A percentile compares a stretch with the other conserved stretches of the same genome.
phyloP scores from a whole-genome alignment of 2,113 vertebrate genomes.

The Brachypteracias leptosomus region DNA sequence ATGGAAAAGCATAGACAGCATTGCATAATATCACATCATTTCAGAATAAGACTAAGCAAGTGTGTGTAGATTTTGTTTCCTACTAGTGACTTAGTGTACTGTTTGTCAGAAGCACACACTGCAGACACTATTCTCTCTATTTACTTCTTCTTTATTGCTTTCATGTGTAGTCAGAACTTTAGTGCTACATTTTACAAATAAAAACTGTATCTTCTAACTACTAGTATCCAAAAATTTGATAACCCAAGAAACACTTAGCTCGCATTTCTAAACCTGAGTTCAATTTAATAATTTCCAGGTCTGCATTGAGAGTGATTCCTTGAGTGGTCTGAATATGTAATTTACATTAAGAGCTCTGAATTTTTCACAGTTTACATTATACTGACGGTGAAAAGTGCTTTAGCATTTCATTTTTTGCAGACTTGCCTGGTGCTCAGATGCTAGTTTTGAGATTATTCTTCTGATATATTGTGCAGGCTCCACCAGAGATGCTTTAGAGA shows the following conservation, averaged over 20 bases:
- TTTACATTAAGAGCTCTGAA: not conserved
- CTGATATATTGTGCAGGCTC: not conserved
- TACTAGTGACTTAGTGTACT: not conserved
- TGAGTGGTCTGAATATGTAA: not conserved
- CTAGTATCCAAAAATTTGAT: not conserved
- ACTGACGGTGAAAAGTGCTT: not conserved
- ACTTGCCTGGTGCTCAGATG: not conserved
- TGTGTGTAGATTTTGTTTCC: not conserved
- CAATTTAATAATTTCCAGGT: not conserved
- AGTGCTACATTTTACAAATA: not conserved
- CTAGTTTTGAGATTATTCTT: not conserved
- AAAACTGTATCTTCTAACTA: not conserved
- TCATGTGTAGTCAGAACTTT: not conserved
- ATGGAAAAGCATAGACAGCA: not conserved
- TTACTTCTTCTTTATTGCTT: not conserved
- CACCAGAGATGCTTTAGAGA: not conserved
- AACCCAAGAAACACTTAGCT: not conserved
- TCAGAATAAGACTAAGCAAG: not conserved
- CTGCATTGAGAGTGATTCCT: not conserved
- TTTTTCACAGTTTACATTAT: not conserved
- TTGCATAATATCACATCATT: not conserved
- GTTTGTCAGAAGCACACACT: not conserved
- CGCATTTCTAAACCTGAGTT: not conserved
- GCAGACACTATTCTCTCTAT: not conserved
- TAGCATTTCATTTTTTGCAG: not conserved